These are phyloP conservation scores for Latrodectus elegans DNA, from an alignment of 2,888 invertebrate genomes.

Conservation along the genomic window DNA sequence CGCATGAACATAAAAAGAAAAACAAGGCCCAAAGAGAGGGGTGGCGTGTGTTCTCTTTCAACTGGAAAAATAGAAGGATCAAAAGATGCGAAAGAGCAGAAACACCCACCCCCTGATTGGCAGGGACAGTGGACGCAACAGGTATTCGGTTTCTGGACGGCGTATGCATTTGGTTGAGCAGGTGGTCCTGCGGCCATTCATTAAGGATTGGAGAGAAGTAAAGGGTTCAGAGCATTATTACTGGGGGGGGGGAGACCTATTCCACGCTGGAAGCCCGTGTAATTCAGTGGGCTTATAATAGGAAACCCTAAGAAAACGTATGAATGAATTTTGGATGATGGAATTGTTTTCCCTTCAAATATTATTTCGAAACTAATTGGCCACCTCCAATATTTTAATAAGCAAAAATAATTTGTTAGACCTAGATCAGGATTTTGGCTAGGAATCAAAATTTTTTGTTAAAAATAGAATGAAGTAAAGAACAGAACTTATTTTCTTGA, in stretches of 20 bases:
- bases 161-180: slow-evolving; percentile 22
- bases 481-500: too few relatives aligned
- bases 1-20: neutral
- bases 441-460: too few relatives aligned
- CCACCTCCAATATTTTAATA: too few relatives aligned
- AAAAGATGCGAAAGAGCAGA: slow-evolving; percentile 52
- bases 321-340: too few relatives aligned
- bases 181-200: neutral
- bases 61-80: slow-evolving; percentile 21
- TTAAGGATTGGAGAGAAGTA: neutral
- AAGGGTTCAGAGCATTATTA: neutral
- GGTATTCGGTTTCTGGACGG: slow-evolving; percentile 44
- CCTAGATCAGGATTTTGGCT: too few relatives aligned
- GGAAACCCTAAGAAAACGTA: too few relatives aligned
- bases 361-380: too few relatives aligned
- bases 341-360: too few relatives aligned
- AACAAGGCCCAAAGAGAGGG: neutral
- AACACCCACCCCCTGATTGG: slow-evolving; percentile 49
- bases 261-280: too few relatives aligned
- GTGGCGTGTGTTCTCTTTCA: slow-evolving; percentile 21
- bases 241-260: neutral
- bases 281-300: too few relatives aligned
- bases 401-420: too few relatives aligned
- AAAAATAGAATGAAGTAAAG: too few relatives aligned
- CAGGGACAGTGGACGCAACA: slow-evolving; percentile 33